phyloP scores from a whole-genome alignment of 2,113 vertebrate species.

The Passer montanus region DNA sequence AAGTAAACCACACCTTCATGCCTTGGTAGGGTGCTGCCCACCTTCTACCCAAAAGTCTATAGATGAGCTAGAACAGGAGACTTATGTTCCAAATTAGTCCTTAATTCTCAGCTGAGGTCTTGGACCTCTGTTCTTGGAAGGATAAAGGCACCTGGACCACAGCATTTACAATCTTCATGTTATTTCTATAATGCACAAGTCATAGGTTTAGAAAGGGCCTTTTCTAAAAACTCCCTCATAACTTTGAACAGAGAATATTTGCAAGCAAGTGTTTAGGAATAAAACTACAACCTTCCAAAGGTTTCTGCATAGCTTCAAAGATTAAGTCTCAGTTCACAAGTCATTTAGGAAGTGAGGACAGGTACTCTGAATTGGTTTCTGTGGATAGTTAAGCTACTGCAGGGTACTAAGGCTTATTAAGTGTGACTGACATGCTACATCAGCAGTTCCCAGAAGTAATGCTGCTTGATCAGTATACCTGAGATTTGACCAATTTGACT shows the following conservation, averaged over 20 bases:
- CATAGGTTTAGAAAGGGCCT: neutral
- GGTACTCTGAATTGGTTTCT: neutral
- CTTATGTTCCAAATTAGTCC: neutral
- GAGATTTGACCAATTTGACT: constrained; percentile 2
- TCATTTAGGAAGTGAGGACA: neutral
- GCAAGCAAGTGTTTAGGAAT: neutral
- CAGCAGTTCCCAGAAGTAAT: neutral
- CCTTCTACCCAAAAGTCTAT: neutral
- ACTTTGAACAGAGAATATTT: neutral
- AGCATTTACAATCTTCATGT: neutral
- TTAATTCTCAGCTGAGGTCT: neutral
- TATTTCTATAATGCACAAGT: neutral
- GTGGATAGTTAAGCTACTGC: neutral
- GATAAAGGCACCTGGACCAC: neutral
- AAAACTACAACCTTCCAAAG: neutral
- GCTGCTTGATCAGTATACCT: neutral
- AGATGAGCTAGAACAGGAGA: neutral
- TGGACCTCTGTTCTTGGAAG: neutral
- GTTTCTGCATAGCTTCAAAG: neutral
- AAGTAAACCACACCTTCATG: neutral
- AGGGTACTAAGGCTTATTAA: neutral
- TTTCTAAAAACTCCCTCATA: neutral
- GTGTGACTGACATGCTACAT: neutral
- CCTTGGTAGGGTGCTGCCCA: neutral
- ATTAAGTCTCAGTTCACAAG: neutral